Base-by-base conservation (phyloP, 2,113 vertebrate genomes). In the Chunga burmeisteri region DNA sequence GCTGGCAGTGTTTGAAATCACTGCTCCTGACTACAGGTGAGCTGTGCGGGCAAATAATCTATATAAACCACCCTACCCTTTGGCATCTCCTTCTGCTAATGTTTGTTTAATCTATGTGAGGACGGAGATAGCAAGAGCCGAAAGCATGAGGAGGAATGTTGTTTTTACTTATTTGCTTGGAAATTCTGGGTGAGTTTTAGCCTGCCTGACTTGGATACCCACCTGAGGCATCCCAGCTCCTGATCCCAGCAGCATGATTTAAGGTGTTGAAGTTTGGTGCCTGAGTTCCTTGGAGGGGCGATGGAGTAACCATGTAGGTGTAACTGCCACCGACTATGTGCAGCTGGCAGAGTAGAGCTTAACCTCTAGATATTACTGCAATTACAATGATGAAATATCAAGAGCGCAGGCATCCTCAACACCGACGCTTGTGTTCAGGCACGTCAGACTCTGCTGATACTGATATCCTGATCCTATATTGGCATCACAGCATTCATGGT, bases 381-480 rank as follows among this genome's bases (percentile, higher is more conserved):
- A 88, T 91, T 93, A 92, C 86, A 81, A 86, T 81, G 36, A 92
- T 92, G 92, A 92, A 96, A 96, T 40, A 84, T 8, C 59, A 90
- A 59, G 55, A 93, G 71, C 14, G 3, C 23, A 90, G 67, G 79
- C 73, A 67, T 71, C 89, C 42, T 87, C 4, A 1, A 62, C 77
- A 42, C 34, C 8, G 67, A 81, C 6, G 25, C 75, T 30, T 84
- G 44, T 93, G 94, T 93, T 95, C 52, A 77, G 96, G 88, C 96
- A 96, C 40, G 94, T 88, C 2, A 3, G 75, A 34, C 90, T 90
- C 26, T 40, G 86, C 67, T 94, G 90, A 74, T 91, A 50, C 86
- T 42, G 70, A 81, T 62, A 86, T 16, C 42, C 59, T 0, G 0
- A 86, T 73, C 42, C 75, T 52, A 3, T 30, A 71, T 2, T 88